These are phyloP conservation scores for Macrobrachium rosenbergii DNA, from an alignment of 1,140 invertebrate species.

Conservation along the genomic window DNA sequence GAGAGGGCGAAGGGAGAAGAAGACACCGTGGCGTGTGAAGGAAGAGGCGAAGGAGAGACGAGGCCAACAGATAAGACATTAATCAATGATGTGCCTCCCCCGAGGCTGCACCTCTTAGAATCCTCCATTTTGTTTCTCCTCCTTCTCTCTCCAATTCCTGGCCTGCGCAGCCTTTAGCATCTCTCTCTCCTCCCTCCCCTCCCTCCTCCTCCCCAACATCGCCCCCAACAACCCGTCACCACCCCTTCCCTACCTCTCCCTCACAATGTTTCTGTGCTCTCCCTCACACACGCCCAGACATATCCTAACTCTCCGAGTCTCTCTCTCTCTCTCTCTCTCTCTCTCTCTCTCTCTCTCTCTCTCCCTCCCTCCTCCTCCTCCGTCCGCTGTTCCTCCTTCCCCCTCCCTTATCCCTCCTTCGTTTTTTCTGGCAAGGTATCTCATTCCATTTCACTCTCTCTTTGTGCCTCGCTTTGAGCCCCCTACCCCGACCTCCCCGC, in stretches of 20 bases:
- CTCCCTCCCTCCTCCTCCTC: not conserved
- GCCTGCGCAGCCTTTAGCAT: conserved; percentile 4
- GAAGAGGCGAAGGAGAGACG: not conserved
- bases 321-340: conserved; percentile 14
- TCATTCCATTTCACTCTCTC: not conserved
- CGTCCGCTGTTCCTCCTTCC: not conserved
- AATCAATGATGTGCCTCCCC: conserved; percentile 17
- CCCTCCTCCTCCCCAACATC: not conserved
- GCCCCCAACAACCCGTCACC: not conserved
- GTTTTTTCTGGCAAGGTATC: not conserved
- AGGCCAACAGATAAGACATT: conserved; percentile 18
- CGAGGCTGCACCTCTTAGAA: conserved; percentile 14
- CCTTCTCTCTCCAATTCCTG: not conserved
- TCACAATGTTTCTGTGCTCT: not conserved
- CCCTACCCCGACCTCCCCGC: too few species aligned
- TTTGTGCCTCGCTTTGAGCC: not conserved
- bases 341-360: not conserved
- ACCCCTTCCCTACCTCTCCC: conserved; percentile 1
- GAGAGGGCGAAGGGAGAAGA: too few species aligned
- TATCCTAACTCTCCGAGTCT: not conserved
- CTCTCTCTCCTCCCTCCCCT: not conserved
- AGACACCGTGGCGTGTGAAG: not conserved
- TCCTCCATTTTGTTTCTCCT: conserved; percentile 43
- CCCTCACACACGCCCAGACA: not conserved
- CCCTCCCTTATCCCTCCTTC: not conserved